Conservation (phyloP, 2,113 vertebrate genomes). For the Mesitornis unicolor region DNA sequence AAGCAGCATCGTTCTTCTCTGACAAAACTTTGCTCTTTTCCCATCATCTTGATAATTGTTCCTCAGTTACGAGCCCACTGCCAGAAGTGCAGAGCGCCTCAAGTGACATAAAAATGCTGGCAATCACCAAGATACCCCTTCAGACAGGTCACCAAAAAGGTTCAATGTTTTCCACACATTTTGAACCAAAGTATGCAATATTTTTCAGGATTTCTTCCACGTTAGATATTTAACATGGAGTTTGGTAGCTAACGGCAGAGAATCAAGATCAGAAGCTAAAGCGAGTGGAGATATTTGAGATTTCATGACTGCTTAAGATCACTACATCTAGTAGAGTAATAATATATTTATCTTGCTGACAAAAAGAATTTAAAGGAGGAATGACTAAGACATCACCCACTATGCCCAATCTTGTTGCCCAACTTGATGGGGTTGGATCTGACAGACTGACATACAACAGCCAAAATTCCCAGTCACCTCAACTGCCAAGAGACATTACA, state of each 20-base stretch:
- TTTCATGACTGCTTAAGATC: background rate
- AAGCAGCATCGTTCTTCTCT: background rate
- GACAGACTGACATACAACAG: background rate
- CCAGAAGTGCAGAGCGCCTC: background rate
- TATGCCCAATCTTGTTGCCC: background rate
- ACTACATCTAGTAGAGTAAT: background rate
- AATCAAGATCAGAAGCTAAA: background rate
- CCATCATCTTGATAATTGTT: background rate
- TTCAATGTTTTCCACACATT: rapidly evolving
- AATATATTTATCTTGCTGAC: background rate
- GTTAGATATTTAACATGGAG: background rate
- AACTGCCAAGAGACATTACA: background rate
- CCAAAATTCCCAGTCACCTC: background rate
- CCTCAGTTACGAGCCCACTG: background rate
- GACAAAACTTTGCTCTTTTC: background rate
- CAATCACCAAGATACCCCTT: background rate
- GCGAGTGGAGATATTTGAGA: background rate
- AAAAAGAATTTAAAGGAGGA: background rate
- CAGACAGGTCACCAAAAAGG: background rate
- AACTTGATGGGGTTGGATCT: background rate
- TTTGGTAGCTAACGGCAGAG: background rate
- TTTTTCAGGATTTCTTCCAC: background rate
- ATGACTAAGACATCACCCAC: background rate
- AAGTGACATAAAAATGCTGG: background rate
- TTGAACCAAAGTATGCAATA: background rate